These are phyloP conservation scores for Eupithecia vulgata DNA, from an alignment of 2,888 invertebrate genomes.

Conservation along the genomic window DNA sequence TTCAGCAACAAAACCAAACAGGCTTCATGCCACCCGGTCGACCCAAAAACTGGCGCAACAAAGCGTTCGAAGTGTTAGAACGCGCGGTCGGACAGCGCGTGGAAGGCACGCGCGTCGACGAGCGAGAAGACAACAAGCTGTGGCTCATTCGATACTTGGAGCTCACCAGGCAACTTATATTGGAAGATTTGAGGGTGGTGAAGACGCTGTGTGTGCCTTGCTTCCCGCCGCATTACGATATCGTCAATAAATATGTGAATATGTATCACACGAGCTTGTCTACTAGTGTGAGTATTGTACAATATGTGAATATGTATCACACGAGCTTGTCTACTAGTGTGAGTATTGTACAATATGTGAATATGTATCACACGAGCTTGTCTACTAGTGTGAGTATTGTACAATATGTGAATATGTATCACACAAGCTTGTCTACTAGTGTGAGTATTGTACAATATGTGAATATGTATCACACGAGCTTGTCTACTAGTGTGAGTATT, in stretches of 20 bases:
- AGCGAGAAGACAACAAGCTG: conserved; percentile 94
- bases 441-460: conserved; percentile 85
- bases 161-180: conserved; percentile 91
- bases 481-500: no score
- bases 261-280: conserved; percentile 97
- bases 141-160: conserved; percentile 98
- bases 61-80: conserved; percentile 92
- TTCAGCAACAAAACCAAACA: conserved; percentile 88
- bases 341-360: conserved; percentile 89
- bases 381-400: conserved; percentile 88
- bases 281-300: conserved; percentile 86
- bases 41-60: conserved; percentile 95
- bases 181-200: conserved; percentile 95
- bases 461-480: no score
- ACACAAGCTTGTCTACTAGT: conserved; percentile 91
- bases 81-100: conserved; percentile 92
- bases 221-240: conserved; percentile 97
- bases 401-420: conserved; percentile 97
- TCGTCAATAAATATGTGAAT: conserved; percentile 94
- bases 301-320: conserved; percentile 97
- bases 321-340: conserved; percentile 91
- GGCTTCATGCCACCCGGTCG: conserved; percentile 97
- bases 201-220: conserved; percentile 95
- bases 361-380: conserved; percentile 96
- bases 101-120: conserved; percentile 97